phyloP scores from a whole-genome alignment of 2,113 vertebrate genomes.

The Dicaeum eximium region DNA sequence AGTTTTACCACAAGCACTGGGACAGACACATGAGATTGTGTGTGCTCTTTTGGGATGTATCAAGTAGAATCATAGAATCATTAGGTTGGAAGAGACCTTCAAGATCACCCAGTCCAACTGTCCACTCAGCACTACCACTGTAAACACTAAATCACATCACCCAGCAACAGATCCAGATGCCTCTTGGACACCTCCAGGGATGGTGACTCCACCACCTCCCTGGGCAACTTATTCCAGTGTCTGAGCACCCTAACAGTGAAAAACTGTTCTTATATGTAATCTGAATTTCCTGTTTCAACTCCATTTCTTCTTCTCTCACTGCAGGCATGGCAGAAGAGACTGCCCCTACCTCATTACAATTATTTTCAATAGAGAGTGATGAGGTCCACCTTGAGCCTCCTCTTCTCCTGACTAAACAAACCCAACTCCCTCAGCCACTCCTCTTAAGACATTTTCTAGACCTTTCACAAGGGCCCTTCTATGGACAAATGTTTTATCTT shows the following conservation, averaged over 20 bases:
- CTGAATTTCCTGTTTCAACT: background rate
- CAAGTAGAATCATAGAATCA: background rate
- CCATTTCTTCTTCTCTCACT: background rate
- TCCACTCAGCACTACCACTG: background rate
- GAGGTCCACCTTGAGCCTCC: background rate
- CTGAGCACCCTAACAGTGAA: background rate
- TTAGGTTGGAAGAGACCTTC: background rate
- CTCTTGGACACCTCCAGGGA: background rate
- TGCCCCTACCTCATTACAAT: background rate
- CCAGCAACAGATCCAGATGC: background rate
- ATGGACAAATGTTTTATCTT: background rate
- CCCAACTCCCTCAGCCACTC: background rate
- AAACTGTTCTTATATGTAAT: background rate
- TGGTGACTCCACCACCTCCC: background rate
- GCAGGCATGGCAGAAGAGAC: background rate
- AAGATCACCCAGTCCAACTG: background rate
- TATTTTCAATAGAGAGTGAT: background rate
- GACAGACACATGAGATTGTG: background rate
- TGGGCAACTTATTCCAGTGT: background rate
- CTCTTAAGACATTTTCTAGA: background rate
- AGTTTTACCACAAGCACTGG: background rate
- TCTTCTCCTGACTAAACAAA: background rate
- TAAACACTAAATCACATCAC: background rate
- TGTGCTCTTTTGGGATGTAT: background rate
- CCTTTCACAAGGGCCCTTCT: fast-evolving